Evolutionary conservation across 1,140 invertebrate genomes (phyloP), one percentile per base, ranked within the genome.

Genomic region (Coenobita brevimanus): DNA sequence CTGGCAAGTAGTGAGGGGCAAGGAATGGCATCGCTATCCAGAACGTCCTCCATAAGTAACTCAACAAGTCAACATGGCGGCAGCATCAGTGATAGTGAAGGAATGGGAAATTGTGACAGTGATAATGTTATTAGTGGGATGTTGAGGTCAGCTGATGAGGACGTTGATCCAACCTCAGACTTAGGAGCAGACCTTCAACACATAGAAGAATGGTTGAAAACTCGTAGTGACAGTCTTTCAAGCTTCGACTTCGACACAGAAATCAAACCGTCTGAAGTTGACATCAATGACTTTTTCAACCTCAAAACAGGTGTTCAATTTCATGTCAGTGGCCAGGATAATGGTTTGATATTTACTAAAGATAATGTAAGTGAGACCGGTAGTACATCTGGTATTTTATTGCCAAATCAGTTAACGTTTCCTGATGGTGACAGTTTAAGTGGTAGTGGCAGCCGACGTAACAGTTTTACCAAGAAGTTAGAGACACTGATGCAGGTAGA

Each of bases 121-220:
- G 84, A 80, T 36, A 80, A 87, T 78, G 84, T 87, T 21, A 87
- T 87, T 43, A 87, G 79, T 41, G 84, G 84, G 76, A 87, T 87
- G 62, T 76, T 87, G 4, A 81, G 84, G 76, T 50, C 84, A 69
- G 76, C 60, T 27, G 84, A 87, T 13, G 84, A 87, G n/a, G 82
- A 85, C 64, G 84, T 87, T 33, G 84, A 87, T 33, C 84, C 73
- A 0, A 46, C 84, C 41, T 41, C 71, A 10, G 84, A 86, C 38
- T 60, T 86, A 33, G 84, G 84, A 41, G 84, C 75, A 24, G 90
- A 90, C 41, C 76, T 91, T 8, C 90, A 90, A 54, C 90, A 90
- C 62, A 87, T 91, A 38, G 91, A 91, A 62, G 91, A 91, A 62
- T 91, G 91, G 91, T 75, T 91, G 36, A 91, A 91, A 82, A 82